Evolutionary conservation across 1,140 invertebrate genomes (phyloP).

Genomic region (Protaetia brevitarsis): DNA sequence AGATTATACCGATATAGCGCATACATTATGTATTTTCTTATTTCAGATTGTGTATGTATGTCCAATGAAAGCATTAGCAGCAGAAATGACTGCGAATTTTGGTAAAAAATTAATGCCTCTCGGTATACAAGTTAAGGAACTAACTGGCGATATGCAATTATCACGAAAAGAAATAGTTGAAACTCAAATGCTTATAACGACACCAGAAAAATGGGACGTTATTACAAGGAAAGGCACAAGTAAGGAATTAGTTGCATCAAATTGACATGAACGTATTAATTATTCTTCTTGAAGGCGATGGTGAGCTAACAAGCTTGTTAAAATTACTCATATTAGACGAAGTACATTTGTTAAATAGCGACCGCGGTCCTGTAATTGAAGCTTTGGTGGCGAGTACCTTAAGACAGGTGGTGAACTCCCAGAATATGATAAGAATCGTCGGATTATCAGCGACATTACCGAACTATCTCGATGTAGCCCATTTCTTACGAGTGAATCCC

Average conservation of each 20-base stretch:
- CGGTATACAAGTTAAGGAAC: constrained; percentile 83
- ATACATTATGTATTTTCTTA: background rate
- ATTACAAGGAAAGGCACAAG: constrained; percentile 82
- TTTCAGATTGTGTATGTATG: constrained; percentile 94
- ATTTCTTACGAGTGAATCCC: constrained; percentile 92
- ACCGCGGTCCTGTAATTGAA: constrained; percentile 96
- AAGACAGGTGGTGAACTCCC: constrained; percentile 89
- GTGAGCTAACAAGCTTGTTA: constrained; percentile 85
- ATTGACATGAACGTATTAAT: background rate
- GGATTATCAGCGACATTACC: constrained; percentile 96
- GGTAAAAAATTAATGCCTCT: constrained; percentile 70
- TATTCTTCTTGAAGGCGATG: constrained; percentile 66
- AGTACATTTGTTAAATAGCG: constrained; percentile 95
- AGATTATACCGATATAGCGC: too few species aligned
- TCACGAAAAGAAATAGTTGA: constrained; percentile 92
- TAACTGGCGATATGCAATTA: constrained; percentile 98
- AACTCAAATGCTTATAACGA: constrained; percentile 98
- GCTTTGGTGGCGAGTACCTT: constrained; percentile 94
- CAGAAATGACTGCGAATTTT: constrained; percentile 98
- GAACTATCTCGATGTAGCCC: constrained; percentile 95
- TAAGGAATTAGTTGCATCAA: constrained; percentile 24
- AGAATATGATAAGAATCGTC: constrained; percentile 97
- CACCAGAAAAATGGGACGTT: constrained; percentile 99
- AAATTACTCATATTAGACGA: constrained; percentile 97
- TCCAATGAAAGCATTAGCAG: constrained; percentile 98